These are phyloP conservation scores for Acanthurus leucopareius DNA, from an alignment of 2,797 vertebrate genomes.

Conservation along the genomic window DNA sequence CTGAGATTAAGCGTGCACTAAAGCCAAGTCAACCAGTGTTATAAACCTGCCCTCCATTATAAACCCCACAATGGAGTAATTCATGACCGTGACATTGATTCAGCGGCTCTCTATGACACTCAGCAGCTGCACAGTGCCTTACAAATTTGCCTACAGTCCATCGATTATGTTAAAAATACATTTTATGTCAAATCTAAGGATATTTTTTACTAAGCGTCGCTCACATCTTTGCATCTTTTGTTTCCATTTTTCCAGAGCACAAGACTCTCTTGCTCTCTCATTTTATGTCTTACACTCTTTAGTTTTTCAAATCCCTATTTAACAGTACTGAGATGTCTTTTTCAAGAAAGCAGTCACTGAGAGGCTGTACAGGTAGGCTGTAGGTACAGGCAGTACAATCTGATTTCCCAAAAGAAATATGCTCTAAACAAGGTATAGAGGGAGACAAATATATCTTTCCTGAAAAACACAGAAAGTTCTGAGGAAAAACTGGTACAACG, in stretches of 20 bases:
- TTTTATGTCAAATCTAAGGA: slow-evolving; percentile 1
- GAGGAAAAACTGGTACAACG: slow-evolving; percentile 5
- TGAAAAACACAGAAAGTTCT: slow-evolving; percentile 24
- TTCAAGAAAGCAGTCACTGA: slow-evolving; percentile 18
- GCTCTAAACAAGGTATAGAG: slow-evolving; percentile 18
- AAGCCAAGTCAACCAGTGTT: slow-evolving; percentile 47
- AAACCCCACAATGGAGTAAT: slow-evolving; percentile 53
- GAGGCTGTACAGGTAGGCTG: background rate
- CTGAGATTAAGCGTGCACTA: slow-evolving; percentile 43
- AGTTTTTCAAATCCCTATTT: background rate
- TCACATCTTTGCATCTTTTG: slow-evolving; percentile 3
- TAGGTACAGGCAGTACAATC: background rate
- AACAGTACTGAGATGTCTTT: slow-evolving; percentile 10
- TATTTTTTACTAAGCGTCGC: slow-evolving; percentile 3
- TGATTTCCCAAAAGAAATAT: slow-evolving; percentile 19
- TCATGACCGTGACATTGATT: slow-evolving; percentile 48
- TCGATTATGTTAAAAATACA: slow-evolving; percentile 19
- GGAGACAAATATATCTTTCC: slow-evolving; percentile 33
- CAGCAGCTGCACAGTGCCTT: slow-evolving; percentile 10
- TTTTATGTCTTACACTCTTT: background rate
- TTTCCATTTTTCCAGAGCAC: background rate
- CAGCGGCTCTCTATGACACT: slow-evolving; percentile 31
- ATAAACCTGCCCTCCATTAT: slow-evolving; percentile 60
- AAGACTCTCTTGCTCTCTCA: background rate
- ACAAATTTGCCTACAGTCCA: slow-evolving; percentile 18